Base-by-base conservation (phyloP, 2,888 invertebrate species). In the Metellina segmentata region DNA sequence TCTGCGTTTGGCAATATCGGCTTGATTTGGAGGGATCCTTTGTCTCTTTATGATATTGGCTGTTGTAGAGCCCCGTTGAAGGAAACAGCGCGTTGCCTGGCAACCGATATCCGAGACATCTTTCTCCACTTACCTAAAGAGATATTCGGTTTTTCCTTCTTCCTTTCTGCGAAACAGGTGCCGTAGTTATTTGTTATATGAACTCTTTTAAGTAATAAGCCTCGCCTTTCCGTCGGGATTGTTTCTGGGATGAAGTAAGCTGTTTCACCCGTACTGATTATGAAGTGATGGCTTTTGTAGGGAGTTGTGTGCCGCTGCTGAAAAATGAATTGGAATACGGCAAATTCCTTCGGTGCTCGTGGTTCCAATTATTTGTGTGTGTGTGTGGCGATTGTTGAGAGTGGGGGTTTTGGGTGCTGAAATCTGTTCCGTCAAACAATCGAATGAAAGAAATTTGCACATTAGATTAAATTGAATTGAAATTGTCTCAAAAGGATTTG, bases 41-140 rank as follows among this genome's bases (percentile, higher is more conserved):
- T 61, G 61, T 61, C 61, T 61, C 61, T 61, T 61, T 61, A 61
- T 16, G 11, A 61, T 61, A 61, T 61, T 61, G 61, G 61, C 61
- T 61, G 61, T 1, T 61, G 9, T 16, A 61, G 16, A 34, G 34
- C 34, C 34, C 34, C 20, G 11, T n/a, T 11, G 11, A 19, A 8
- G 20, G 20, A 19, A 74, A 74, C 20, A 19, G 74, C 34, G 51
- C 49, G 77, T 77, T 77, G 77, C 77, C 51, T n/a, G 77, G 77
- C 77, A 77, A 77, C 77, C 16, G 51, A n/a, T 49, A 51, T 51
- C 51, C 51, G 77, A 74, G 77, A 77, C 77, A 49, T 77, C 77
- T n/a, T 51, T 77, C 77, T 77, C 77, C 77, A 77, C 77, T 77
- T 77, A 77, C 77, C 51, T 49, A 34, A 77, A n/a, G 77, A 77